Base-by-base conservation (phyloP, 2,888 invertebrate species). In the Drosophila paranaensis region DNA sequence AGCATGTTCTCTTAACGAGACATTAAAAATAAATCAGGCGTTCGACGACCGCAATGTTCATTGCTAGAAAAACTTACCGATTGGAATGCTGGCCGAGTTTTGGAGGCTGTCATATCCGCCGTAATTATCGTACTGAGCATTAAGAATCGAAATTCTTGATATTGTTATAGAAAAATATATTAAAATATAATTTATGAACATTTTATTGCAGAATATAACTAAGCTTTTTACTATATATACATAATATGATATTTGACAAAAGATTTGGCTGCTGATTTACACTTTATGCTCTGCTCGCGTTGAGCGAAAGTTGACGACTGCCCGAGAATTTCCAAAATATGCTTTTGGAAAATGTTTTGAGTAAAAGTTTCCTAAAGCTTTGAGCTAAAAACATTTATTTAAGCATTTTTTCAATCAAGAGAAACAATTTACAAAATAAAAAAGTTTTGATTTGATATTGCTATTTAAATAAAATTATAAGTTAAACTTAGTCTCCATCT, bases 11-110 rank as follows among this genome's bases (percentile, higher is more conserved):
- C 81, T 82, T 73, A 70, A 82, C 71, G 81, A 79, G 75, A 75
- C 72, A 76, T 85, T 88, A 87, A 89, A 89, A 87, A 89, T 89
- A 89, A 89, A 84, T 82, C 84, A 65, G 61, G 55, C 83, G 71
- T 68, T 69, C 37, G 27, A 20, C 50, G 50, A 61, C 58, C 60
- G 51, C 46, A 55, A 37, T 69, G 20, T 13, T 20, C 35, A 60
- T 25, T 71, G 40, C 37, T 48, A 60, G 50, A 75, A 61, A 67
- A 50, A 70, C 89, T 81, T 72, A 89, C 89, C 89, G 51, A 89
- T 89, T 51, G 89, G 77, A 51, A 90, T 81, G 67, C 57, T 81
- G 54, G 11, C 82, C 42, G 58, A 43, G 50, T 77, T 77, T 58
- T 82, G 76, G 39, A 64, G 46, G 33, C 60, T 73, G 16, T 79